Evolutionary conservation across 2,888 invertebrate species (phyloP), one percentile per base, ranked within the genome.

Genomic region (Rhingia rostrata): DNA sequence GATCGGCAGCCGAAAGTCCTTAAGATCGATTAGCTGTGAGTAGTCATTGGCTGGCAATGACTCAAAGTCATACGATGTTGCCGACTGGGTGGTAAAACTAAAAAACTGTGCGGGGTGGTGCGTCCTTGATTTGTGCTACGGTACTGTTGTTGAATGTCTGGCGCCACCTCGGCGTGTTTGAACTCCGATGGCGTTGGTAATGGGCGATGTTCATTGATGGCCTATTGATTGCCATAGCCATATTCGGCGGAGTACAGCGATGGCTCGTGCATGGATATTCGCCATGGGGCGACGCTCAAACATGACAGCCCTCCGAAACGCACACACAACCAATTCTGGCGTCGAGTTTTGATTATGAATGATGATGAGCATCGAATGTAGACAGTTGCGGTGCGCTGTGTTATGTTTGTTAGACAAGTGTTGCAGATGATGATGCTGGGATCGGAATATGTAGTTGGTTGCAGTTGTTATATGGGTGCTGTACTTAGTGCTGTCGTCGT

Each of bases 1-100:
- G 51, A 94, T 93, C 64, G 92, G 91, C 89, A 95, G 95, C 12
- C 92, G 90, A 88, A 96, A 95, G 87, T 94, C 91, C 58, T 92
- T 91, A 56, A 95, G 89, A 89, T 94, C 93, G 49, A 94, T 93
- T 67, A 94, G 90, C 49, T 88, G 88, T n/a, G 88, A 87, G 78
- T 89, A 90, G 86, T 92, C 92, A 58, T 88, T 87, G 6, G 87
- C 75, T 70, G 86, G 86, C 79, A 88, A 87, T 67, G 30, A 39
- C 58, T 82, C 75, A 56, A 72, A 81, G 63, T 80, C 81, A 63
- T 51, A 66, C 12, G 58, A 41, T 47, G 54, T 43, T 10, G 12
- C 53, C 37, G 63, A 54, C 6, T 58, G 63, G 37, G 64, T 56
- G 39, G 74, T 75, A 39, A 78, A 49, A 32, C 66, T 67, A 54